Base-by-base conservation (phyloP, 2,888 invertebrate species). In the Dryobota labecula region DNA sequence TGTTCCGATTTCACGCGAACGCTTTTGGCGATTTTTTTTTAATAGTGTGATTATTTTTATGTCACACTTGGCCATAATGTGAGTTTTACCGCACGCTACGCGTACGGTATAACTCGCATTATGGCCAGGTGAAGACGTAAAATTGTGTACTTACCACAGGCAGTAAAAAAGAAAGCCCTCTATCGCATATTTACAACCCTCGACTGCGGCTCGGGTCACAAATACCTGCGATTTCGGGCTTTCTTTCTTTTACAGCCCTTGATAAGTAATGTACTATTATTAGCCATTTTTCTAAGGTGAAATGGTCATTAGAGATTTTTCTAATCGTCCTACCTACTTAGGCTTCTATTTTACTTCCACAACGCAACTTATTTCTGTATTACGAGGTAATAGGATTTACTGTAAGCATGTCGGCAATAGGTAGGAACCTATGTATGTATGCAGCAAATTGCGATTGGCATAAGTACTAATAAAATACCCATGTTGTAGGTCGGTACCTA, bases 1-100 rank as follows among this genome's bases (percentile, higher is more conserved):
- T 88, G 89, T 89, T 91, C 88, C 84, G 84, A 80, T 70, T 80
- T 84, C 64, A 77, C 76, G 90, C 89, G 88, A 88, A 82, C 81
- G 80, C 70, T 76, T 70, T 67, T 76, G 65, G 75, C 71, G 69
- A 76, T 58, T 66, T 76, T 27, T 27, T 71, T 45, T 38, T 33
- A 30, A 18, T 15, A 7, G 0, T 15, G 8, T 47, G 15, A n/a
- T 65, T 72, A n/a, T 57, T 33, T n/a, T 41, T 47, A n/a, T n/a
- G n/a, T n/a, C n/a, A n/a, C n/a, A n/a, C n/a, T n/a, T n/a, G n/a
- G n/a, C n/a, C n/a, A n/a, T n/a, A n/a, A n/a, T n/a, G n/a, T n/a
- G n/a, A n/a, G n/a, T n/a, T n/a, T n/a, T n/a, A n/a, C n/a, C n/a
- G n/a, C n/a, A n/a, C n/a, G n/a, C n/a, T n/a, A n/a, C n/a, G n/a